phyloP scores from a whole-genome alignment of 1,140 invertebrate species.

The Phortica variegata region DNA sequence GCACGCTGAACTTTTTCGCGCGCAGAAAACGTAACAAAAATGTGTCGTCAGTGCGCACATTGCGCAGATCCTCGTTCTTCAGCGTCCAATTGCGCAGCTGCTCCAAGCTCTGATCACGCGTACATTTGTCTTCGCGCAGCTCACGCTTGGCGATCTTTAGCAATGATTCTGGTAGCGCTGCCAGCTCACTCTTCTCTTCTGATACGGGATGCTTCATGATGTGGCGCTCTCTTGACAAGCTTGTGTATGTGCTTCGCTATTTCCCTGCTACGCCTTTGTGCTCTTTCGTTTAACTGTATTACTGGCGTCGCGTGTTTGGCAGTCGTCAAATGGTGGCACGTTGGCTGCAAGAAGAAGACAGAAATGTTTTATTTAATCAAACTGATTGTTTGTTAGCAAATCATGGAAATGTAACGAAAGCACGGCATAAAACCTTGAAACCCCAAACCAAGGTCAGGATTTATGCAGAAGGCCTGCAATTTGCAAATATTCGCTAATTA shows the following conservation, averaged over 20 bases:
- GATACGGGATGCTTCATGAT: conserved; percentile 37
- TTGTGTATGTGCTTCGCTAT: neutral
- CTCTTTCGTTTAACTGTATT: conserved; percentile 10
- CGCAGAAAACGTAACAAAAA: conserved; percentile 77
- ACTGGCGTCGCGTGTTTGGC: neutral
- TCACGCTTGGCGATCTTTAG: conserved; percentile 64
- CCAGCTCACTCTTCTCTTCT: conserved; percentile 21
- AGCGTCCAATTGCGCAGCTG: conserved; percentile 68
- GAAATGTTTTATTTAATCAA: neutral
- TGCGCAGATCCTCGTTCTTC: conserved; percentile 67
- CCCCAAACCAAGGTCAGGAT: conserved; percentile 6
- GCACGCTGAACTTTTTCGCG: conserved; percentile 76
- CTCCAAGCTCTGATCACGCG: conserved; percentile 62
- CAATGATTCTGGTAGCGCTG: conserved; percentile 54
- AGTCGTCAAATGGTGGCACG: no score
- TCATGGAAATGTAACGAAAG: no score
- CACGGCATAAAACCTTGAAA: no score
- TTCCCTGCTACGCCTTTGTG: conserved; percentile 1
- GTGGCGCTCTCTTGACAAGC: neutral
- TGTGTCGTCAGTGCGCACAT: conserved; percentile 69
- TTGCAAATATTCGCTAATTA: conserved; percentile 54
- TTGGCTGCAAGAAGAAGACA: neutral
- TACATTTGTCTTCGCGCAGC: conserved; percentile 65
- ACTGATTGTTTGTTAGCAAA: neutral
- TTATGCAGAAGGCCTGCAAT: conserved; percentile 21